Conservation (phyloP, 53 echinoderm and acorn worm species). For the Holothuria scabra region DNA sequence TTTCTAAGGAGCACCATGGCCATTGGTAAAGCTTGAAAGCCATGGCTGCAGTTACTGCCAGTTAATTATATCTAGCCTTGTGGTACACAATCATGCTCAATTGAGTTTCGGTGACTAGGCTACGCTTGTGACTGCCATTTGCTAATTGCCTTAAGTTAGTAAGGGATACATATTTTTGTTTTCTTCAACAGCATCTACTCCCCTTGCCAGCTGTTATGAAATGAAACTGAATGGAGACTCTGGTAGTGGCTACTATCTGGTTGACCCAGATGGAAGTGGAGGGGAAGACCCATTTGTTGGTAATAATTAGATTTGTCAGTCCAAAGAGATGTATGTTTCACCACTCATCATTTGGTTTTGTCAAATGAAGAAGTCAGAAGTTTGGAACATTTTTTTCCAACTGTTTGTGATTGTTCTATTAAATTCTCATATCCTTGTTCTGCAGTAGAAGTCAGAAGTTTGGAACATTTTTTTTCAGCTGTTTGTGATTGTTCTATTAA, state of each 20-base stretch:
- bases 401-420: neutral
- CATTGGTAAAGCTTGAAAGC: too few species aligned
- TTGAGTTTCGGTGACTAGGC: too few species aligned
- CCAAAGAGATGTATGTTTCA: too few species aligned
- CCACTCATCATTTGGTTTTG: neutral
- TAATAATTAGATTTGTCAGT: neutral
- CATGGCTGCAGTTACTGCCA: too few species aligned
- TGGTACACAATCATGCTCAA: too few species aligned
- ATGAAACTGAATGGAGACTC: constrained; percentile 52
- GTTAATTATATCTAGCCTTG: too few species aligned
- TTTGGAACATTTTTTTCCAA: neutral
- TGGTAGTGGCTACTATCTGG: constrained; percentile 35
- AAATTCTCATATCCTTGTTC: too few species aligned
- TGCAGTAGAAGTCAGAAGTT: neutral
- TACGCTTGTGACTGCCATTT: too few species aligned
- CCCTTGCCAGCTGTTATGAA: constrained; percentile 41
- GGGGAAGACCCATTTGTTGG: constrained; percentile 55
- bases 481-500: neutral
- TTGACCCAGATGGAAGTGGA: constrained; percentile 54
- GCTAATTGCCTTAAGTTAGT: too few species aligned
- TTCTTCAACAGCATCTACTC: neutral
- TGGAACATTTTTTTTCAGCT: neutral
- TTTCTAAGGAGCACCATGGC: too few species aligned
- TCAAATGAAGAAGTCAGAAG: neutral
- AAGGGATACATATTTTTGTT: neutral